A percentile compares a stretch with the other conserved stretches of the same genome.
phyloP scores from a whole-genome alignment of 2,797 vertebrate genomes.

The Hoplostethus mediterraneus region DNA sequence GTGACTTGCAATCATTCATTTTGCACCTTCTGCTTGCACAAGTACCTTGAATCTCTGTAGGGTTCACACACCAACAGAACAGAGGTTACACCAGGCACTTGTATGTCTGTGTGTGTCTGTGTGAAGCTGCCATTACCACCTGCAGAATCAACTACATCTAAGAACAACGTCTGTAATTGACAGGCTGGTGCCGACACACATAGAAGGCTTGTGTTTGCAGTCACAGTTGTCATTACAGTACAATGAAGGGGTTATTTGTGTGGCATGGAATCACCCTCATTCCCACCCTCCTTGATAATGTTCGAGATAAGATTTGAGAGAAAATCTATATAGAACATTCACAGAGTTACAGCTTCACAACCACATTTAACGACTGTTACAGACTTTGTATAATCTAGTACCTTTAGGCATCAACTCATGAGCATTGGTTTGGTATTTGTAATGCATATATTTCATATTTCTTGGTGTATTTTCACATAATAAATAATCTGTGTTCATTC shows the following conservation, averaged over 20 bases:
- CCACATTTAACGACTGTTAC: conserved; percentile 39
- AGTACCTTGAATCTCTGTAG: background rate
- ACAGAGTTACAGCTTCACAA: conserved; percentile 42
- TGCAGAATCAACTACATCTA: background rate
- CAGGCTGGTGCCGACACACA: background rate
- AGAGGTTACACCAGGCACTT: background rate
- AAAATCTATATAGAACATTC: conserved; percentile 29
- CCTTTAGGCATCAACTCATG: conserved; percentile 33
- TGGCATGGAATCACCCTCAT: too few species aligned
- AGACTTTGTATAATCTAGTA: conserved; percentile 38
- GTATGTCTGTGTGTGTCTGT: background rate
- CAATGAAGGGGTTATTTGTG: too few species aligned
- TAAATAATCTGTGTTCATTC: too few species aligned
- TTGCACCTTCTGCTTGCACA: background rate
- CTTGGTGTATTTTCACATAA: too few species aligned
- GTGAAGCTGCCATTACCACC: conserved; percentile 29
- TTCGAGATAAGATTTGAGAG: too few species aligned
- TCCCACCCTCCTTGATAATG: too few species aligned
- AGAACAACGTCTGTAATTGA: conserved; percentile 16
- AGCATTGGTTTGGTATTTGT: too few species aligned
- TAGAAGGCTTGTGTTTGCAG: background rate
- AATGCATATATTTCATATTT: too few species aligned
- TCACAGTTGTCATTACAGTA: too few species aligned
- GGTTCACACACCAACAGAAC: background rate
- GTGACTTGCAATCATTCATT: conserved; percentile 15